A percentile compares a stretch with the other conserved stretches of the same genome.
phyloP scores from a whole-genome alignment of 2,113 vertebrate genomes.

The Ptyas mucosa region DNA sequence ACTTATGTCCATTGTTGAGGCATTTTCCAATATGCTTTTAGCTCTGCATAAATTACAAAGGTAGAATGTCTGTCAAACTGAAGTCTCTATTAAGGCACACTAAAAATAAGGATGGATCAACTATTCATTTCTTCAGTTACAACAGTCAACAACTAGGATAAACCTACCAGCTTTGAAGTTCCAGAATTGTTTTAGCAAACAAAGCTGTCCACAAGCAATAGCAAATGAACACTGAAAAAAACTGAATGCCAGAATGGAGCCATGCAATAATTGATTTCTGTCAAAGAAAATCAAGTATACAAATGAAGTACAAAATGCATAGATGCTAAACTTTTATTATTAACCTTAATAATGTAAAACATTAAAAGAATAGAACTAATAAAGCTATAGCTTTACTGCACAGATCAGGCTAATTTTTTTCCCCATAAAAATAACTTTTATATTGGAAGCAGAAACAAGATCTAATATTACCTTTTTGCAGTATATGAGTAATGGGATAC shows the following conservation, averaged over 20 bases:
- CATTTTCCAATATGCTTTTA: background rate
- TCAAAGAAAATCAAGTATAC: background rate
- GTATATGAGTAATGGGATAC: conserved; percentile 34
- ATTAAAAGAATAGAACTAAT: conserved; percentile 4
- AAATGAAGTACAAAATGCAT: background rate
- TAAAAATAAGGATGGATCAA: background rate
- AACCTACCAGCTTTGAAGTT: background rate
- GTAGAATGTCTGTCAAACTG: background rate
- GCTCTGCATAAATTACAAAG: background rate
- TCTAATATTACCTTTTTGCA: conserved; percentile 26
- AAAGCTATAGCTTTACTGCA: background rate
- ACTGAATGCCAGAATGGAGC: background rate
- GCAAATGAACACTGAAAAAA: background rate
- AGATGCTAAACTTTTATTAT: background rate
- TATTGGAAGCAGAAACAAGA: conserved; percentile 38
- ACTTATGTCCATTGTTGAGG: background rate
- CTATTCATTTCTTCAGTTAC: background rate
- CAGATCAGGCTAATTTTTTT: conserved; percentile 36
- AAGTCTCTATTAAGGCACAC: background rate
- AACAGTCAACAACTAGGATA: background rate
- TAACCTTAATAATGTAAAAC: background rate
- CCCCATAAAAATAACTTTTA: conserved; percentile 23
- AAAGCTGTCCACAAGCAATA: background rate
- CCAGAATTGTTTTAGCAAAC: background rate
- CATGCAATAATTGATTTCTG: background rate